phyloP scores from a whole-genome alignment of 2,797 vertebrate species.

The Eremophila alpestris region DNA sequence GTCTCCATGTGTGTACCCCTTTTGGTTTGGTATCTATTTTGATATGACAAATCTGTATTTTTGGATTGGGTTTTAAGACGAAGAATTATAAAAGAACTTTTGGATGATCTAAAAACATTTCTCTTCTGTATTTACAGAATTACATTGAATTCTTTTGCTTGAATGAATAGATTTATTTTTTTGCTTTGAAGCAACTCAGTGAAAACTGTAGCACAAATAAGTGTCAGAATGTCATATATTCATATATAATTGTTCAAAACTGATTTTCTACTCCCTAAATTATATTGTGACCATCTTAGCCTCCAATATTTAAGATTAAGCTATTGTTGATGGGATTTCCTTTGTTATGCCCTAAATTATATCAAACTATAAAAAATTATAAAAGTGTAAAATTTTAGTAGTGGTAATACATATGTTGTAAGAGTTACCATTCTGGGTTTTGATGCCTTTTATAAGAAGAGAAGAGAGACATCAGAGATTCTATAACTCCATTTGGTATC shows the following conservation, averaged over 20 bases:
- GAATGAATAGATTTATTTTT: slow-evolving; percentile 36
- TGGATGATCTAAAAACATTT: slow-evolving; percentile 54
- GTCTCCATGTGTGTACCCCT: slow-evolving; percentile 69
- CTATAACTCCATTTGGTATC: background rate
- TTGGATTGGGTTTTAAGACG: slow-evolving; percentile 15
- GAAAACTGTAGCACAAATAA: slow-evolving; percentile 9
- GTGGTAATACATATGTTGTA: background rate
- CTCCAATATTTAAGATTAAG: background rate
- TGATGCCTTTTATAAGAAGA: background rate
- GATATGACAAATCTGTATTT: slow-evolving; percentile 67
- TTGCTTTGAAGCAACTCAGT: background rate
- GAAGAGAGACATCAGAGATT: background rate
- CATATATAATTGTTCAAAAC: background rate
- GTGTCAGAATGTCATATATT: background rate
- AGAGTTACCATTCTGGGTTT: background rate
- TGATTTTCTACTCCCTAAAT: background rate
- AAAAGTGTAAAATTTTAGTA: background rate
- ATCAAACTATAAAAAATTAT: background rate
- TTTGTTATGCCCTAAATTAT: background rate
- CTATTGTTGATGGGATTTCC: background rate
- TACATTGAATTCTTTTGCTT: slow-evolving; percentile 30
- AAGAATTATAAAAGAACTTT: slow-evolving; percentile 58
- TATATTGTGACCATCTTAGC: background rate
- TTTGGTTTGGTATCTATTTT: slow-evolving; percentile 74
- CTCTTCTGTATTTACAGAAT: slow-evolving; percentile 44